Evolutionary conservation across 2,888 invertebrate genomes (phyloP).

Genomic region (Hydrotaea diabolus): DNA sequence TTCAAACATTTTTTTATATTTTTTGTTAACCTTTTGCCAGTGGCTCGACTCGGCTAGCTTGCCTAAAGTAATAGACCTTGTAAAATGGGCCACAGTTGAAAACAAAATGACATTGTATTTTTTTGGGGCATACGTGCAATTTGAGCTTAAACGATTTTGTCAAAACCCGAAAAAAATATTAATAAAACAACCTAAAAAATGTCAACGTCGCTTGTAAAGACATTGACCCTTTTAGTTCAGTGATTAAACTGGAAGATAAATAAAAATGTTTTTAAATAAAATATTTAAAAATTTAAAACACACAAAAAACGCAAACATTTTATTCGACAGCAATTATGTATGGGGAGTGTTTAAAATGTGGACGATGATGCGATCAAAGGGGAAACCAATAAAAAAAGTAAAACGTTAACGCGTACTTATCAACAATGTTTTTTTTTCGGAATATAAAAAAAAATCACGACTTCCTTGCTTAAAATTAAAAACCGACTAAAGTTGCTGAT

Average conservation of each 20-base stretch:
- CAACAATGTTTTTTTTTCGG: not conserved
- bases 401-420: not conserved
- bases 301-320: not conserved
- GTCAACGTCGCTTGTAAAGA: not conserved
- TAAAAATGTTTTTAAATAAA: not conserved
- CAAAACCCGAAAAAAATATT: not conserved
- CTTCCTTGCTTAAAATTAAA: not conserved
- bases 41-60: not conserved
- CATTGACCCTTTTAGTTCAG: slow-evolving; percentile 5
- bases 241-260: slow-evolving; percentile 6
- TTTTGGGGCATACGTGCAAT: not conserved
- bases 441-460: not conserved
- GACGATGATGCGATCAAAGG: not conserved
- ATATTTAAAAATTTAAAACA: not conserved
- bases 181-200: too few relatives aligned
- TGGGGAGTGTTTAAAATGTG: not conserved
- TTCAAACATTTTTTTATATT: not conserved
- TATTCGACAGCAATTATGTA: not conserved
- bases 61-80: slow-evolving; percentile 3
- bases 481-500: too few relatives aligned
- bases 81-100: not conserved
- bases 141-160: not conserved
- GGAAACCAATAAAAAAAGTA: not conserved
- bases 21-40: not conserved
- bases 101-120: not conserved